phyloP scores from a whole-genome alignment of 2,888 invertebrate species.

The Microplitis manilae region DNA sequence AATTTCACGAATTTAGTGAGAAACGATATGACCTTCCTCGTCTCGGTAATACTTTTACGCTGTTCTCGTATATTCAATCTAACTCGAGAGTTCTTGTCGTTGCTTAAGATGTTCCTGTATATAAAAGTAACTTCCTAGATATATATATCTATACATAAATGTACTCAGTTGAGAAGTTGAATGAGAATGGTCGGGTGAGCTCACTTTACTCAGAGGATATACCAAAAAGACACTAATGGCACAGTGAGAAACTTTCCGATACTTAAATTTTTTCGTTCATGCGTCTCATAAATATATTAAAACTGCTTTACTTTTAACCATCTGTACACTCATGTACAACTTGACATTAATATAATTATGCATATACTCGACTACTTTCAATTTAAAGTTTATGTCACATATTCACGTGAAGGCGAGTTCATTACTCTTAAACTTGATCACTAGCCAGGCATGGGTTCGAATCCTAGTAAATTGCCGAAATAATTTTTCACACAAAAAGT shows the following conservation, averaged over 20 bases:
- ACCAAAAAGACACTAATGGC: neutral
- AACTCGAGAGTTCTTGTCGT: constrained; percentile 1
- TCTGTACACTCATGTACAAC: neutral
- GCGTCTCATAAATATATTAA: neutral
- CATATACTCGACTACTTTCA: too few species aligned
- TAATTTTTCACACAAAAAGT: too few species aligned
- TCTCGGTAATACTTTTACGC: neutral
- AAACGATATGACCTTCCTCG: neutral
- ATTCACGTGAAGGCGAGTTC: too few species aligned
- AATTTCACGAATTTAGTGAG: neutral
- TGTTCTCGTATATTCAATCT: neutral
- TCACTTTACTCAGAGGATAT: neutral
- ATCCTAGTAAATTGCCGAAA: too few species aligned
- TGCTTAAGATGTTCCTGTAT: neutral
- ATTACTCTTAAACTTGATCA: too few species aligned
- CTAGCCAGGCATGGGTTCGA: too few species aligned
- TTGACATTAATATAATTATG: too few species aligned
- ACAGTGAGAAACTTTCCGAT: neutral
- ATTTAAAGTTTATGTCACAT: too few species aligned
- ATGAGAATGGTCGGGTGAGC: neutral
- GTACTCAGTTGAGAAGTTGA: neutral
- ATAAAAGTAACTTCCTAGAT: neutral
- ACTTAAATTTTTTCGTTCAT: neutral
- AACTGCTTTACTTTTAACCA: neutral
- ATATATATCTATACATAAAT: neutral